Evolutionary conservation across 2,888 invertebrate species (phyloP), one percentile per base, ranked within the genome.

Genomic region (Theretra japonica): DNA sequence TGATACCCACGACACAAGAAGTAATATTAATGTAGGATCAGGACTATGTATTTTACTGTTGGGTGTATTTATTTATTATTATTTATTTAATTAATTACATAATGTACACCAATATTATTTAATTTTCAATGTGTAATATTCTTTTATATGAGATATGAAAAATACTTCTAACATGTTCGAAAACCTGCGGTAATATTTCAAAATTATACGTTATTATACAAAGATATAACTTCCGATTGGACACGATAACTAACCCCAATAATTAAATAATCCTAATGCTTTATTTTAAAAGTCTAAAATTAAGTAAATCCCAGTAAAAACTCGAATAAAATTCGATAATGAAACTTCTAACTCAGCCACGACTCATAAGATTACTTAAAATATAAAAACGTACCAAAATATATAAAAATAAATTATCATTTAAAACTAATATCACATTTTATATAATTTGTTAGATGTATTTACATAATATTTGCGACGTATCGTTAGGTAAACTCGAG

Each of bases 371-470:
- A 17, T 23, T 65, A 65, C 65, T 65, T 65, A 48, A 65, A 65
- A 23, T 62, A 62, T 62, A 62, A 62, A 62, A 53, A 68, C 48
- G 33, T 58, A 58, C 56, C 28, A 50, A 68, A 69, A 69, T 58
- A 59, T 56, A 68, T 58, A 68, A 68, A 68, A 77, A 82, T 79
- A 79, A 69, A 75, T 78, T 73, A 76, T 77, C 75, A 73, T 91
- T 92, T 92, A 92, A 91, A 88, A 79, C 92, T 94, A 94, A 90
- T 94, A 94, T 94, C 94, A 94, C 94, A 94, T 91, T 91, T 90
- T 88, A 80, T 79, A 78, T 81, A 81, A 80, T 83, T 82, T 81
- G 76, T 76, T 75, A 80, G 75, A 65, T 2, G 23, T 65, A 65
- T 65, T 17, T 65, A 65, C 48, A 65, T 4, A 19, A 65, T 21